These are phyloP conservation scores for Papilio protenor DNA, from an alignment of 2,888 invertebrate species.

Conservation along the genomic window DNA sequence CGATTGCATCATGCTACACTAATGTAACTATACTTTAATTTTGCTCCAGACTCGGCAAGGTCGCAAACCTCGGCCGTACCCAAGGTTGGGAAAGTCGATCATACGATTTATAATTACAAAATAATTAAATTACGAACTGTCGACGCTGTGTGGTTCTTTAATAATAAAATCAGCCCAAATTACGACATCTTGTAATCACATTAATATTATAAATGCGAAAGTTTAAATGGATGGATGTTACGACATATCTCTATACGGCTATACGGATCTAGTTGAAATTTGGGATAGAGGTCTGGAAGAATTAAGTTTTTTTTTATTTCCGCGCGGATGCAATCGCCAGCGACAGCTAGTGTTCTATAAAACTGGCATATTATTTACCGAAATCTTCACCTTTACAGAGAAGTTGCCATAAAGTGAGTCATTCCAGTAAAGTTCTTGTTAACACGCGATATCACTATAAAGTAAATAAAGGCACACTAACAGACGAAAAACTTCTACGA, in stretches of 20 bases:
- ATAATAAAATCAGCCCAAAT: slow-evolving; percentile 43
- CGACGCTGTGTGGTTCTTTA: slow-evolving; percentile 45
- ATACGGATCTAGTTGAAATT: too few relatives aligned
- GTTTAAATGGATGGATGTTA: too few relatives aligned
- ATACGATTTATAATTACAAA: slow-evolving; percentile 57
- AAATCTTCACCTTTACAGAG: slow-evolving; percentile 45
- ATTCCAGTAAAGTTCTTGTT: slow-evolving; percentile 58
- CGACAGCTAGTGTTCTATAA: not conserved
- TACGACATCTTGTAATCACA: not conserved
- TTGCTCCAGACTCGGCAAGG: slow-evolving; percentile 61
- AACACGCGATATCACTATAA: slow-evolving; percentile 58
- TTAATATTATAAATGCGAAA: too few relatives aligned
- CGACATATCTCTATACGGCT: too few relatives aligned
- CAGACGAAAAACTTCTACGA: slow-evolving; percentile 18
- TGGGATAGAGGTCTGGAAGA: too few relatives aligned
- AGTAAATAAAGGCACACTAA: slow-evolving; percentile 40
- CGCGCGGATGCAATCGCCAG: too few relatives aligned
- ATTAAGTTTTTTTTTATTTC: too few relatives aligned
- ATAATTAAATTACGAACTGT: slow-evolving; percentile 48
- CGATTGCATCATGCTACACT: slow-evolving; percentile 51
- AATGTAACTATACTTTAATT: slow-evolving; percentile 56
- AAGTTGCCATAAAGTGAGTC: slow-evolving; percentile 53
- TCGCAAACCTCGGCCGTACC: slow-evolving; percentile 64
- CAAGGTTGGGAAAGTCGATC: slow-evolving; percentile 66
- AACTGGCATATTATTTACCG: slow-evolving; percentile 22